These are phyloP conservation scores for Synaphobranchus kaupii DNA, from an alignment of 2,797 vertebrate genomes.

Conservation along the genomic window DNA sequence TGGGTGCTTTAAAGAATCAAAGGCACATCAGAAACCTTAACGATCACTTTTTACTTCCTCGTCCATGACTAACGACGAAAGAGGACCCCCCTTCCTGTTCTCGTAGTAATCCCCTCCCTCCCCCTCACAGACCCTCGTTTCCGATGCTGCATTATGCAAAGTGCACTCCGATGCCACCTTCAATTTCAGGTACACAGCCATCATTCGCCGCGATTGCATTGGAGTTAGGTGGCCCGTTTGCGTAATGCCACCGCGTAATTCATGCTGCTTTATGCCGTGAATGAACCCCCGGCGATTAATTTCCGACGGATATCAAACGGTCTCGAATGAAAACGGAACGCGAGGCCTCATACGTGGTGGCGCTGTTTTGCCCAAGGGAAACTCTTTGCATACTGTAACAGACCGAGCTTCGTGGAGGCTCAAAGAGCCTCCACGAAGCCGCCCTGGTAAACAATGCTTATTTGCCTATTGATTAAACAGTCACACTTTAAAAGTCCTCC, in stretches of 20 bases:
- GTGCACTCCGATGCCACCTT: background rate
- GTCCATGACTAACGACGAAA: slow-evolving; percentile 48
- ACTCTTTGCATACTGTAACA: background rate
- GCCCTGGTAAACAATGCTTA: slow-evolving; percentile 28
- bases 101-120: background rate
- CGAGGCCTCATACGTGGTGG: background rate
- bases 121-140: slow-evolving; percentile 32
- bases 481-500: slow-evolving; percentile 22
- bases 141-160: background rate
- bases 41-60: slow-evolving; percentile 35
- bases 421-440: background rate
- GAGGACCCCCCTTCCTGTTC: slow-evolving; percentile 35
- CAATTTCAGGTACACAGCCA: background rate
- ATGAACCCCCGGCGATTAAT: slow-evolving; percentile 4
- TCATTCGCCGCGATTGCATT: background rate
- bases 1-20: slow-evolving; percentile 22
- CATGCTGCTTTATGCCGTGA: slow-evolving; percentile 15
- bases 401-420: background rate
- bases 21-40: background rate
- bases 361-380: background rate
- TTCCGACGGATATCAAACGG: background rate
- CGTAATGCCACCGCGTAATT: slow-evolving; percentile 8
- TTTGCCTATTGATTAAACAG: slow-evolving; percentile 35
- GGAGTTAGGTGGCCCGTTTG: slow-evolving; percentile 8
- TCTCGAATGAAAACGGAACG: background rate